Evolutionary conservation across 2,888 invertebrate genomes (phyloP), one percentile per base, ranked within the genome.

Genomic region (Drosophila differens): DNA sequence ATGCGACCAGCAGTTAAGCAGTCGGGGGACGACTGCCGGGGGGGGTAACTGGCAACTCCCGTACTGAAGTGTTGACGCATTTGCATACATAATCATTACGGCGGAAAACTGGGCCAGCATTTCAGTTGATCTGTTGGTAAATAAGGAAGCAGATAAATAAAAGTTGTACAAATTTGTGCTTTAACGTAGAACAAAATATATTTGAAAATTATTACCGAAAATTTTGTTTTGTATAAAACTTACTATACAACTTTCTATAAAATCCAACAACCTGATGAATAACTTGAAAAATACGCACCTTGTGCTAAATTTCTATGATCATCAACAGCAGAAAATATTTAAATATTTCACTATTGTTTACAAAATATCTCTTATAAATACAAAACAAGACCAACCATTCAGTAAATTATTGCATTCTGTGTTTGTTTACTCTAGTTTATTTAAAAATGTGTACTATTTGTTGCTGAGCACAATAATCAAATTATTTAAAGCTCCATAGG

Each of bases 31-130:
- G 30, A 57, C 41, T 22, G 3, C 9, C 12, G 12, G 1, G 25
- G 25, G 54, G 10, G 32, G n/a, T 19, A 49, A 25, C 47, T 35
- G 64, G 39, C 63, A 54, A 67, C 63, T 53, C 47, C 41, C 28
- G 9, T 49, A 57, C 75, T 66, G 59, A 73, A 59, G 52, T 54
- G 33, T 49, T 69, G 72, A 52, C 60, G 54, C 60, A 89, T 85
- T 89, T 82, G 76, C 84, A 89, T 85, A 84, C 57, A 61, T 62
- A 67, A 87, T 71, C 72, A 76, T 61, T 73, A 65, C 53, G 49
- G 28, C 44, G 55, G 25, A 59, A 81, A 76, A 70, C 54, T 77
- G 54, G 76, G 77, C 39, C 81, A 66, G 65, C 28, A 54, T 64
- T 57, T 28, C 35, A 47, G 54, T 76, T 64, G 60, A 61, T 63